Evolutionary conservation across 92 coral and sea anemone genomes (phyloP).

Genomic region (Epizoanthus rinbou): DNA sequence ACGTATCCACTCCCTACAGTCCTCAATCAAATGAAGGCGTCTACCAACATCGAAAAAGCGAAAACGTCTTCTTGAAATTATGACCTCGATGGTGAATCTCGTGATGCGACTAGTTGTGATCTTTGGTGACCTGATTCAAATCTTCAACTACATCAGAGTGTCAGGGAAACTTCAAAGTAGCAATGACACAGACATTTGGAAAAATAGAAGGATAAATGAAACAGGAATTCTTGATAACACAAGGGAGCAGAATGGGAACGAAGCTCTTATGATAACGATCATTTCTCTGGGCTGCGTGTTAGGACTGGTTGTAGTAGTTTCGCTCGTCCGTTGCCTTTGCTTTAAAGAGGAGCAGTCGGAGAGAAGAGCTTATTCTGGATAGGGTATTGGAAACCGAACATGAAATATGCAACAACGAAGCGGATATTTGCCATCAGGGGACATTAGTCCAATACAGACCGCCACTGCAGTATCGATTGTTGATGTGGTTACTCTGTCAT

Average conservation of each 20-base stretch:
- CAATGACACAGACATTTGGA: slow-evolving; percentile 20
- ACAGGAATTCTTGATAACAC: background rate
- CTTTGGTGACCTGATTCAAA: background rate
- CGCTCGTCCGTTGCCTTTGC: slow-evolving; percentile 1
- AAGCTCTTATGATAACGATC: slow-evolving; percentile 18
- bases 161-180: slow-evolving; percentile 11
- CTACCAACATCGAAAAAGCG: background rate
- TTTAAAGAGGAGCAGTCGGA: background rate
- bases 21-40: too few species aligned
- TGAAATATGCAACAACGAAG: too few species aligned
- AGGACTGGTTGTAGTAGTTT: background rate
- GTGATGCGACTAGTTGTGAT: background rate
- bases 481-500: too few species aligned
- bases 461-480: too few species aligned
- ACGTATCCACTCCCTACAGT: too few species aligned
- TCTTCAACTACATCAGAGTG: background rate
- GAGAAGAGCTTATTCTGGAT: background rate
- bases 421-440: too few species aligned
- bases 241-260: background rate
- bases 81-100: background rate
- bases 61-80: background rate
- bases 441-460: too few species aligned
- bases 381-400: too few species aligned
- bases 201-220: slow-evolving; percentile 8
- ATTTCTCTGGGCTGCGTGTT: slow-evolving; percentile 15